Evolutionary conservation across 2,888 invertebrate species (phyloP).

Genomic region (Geophilus truncorum): DNA sequence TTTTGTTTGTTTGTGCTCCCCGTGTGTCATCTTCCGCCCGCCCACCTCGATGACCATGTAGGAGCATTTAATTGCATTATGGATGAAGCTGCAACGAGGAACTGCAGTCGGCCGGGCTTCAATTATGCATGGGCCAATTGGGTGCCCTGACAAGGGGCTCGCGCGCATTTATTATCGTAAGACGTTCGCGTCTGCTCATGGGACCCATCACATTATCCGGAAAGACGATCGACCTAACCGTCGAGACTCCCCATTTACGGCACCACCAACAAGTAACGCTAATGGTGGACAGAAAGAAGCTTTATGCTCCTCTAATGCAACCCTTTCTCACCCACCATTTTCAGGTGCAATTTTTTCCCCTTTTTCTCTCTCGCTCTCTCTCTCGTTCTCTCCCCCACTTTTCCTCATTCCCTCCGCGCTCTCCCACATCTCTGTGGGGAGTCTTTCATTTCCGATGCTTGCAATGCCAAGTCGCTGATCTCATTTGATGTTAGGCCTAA

Average conservation of each 20-base stretch:
- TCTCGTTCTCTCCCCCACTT: neutral
- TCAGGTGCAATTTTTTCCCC: neutral
- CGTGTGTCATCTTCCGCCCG: conserved; percentile 10
- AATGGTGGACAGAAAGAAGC: neutral
- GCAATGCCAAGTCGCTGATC: conserved; percentile 5
- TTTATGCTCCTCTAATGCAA: neutral
- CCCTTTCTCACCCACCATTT: neutral
- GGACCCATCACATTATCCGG: conserved; percentile 10
- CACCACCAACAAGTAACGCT: neutral
- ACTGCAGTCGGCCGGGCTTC: conserved; percentile 4
- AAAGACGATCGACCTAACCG: neutral
- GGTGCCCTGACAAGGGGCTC: conserved; percentile 10
- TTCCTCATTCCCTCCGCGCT: neutral
- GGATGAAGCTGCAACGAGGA: conserved; percentile 4
- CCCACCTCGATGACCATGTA: conserved; percentile 10
- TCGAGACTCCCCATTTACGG: neutral
- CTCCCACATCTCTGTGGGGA: neutral
- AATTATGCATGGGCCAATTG: conserved; percentile 10
- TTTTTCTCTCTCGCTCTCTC: neutral
- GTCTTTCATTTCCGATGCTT: neutral
- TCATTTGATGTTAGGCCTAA: neutral
- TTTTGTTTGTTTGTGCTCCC: neutral
- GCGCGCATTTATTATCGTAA: conserved; percentile 5
- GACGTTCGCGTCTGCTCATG: neutral
- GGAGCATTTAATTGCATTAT: conserved; percentile 10